Percentiles rank a stretch among this genome's conserved stretches.
These are phyloP conservation scores for Megamerina dolium DNA, from an alignment of 2,888 invertebrate genomes.

Conservation along the genomic window DNA sequence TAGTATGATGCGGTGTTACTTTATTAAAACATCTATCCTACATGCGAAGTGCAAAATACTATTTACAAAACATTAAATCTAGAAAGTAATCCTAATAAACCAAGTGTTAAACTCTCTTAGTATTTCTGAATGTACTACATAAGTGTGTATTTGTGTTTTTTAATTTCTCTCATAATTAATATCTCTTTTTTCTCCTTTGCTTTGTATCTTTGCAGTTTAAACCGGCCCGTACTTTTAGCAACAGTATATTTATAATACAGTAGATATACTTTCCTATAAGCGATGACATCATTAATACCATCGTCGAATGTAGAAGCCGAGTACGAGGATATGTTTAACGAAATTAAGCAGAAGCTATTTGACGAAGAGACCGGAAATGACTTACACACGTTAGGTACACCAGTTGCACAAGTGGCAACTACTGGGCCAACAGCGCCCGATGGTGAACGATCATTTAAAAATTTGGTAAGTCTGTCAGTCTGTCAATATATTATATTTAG, in stretches of 20 bases:
- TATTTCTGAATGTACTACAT: no score
- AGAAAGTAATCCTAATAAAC: no score
- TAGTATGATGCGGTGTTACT: no score
- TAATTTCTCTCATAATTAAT: no score
- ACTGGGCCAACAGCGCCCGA: conserved; percentile 50
- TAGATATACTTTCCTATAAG: no score
- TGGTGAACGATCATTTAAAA: conserved; percentile 50
- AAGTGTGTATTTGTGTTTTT: no score
- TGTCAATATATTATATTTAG: no score
- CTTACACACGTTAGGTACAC: conserved; percentile 49
- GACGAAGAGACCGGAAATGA: conserved; percentile 66
- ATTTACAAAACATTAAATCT: no score
- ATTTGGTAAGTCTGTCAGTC: conserved; percentile 48
- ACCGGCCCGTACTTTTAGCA: conserved; percentile 31
- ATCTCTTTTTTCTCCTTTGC: not conserved
- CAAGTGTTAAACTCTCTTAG: no score
- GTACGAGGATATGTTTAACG: conserved; percentile 62
- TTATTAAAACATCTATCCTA: no score
- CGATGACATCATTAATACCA: conserved; percentile 50
- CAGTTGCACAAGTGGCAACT: conserved; percentile 50
- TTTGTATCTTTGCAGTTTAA: conserved; percentile 29
- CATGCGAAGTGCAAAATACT: no score
- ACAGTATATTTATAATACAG: no score
- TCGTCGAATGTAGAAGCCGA: conserved; percentile 50
- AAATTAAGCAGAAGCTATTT: conserved; percentile 86